These are phyloP conservation scores for Brachirus orientalis DNA, from an alignment of 2,113 vertebrate genomes.

Conservation along the genomic window DNA sequence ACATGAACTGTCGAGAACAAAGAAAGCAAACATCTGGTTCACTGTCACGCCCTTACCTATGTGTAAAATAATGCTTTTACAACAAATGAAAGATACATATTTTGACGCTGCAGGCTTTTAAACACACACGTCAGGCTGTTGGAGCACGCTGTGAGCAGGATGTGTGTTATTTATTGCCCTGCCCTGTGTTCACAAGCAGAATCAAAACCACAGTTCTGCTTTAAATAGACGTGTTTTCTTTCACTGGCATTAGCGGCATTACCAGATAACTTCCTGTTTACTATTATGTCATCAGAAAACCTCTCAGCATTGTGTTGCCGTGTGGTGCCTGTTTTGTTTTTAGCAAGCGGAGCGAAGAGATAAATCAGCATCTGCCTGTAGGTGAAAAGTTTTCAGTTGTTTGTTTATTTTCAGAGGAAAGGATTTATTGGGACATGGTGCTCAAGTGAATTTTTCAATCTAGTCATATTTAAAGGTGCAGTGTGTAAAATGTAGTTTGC, in stretches of 20 bases:
- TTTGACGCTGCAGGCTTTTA: slow-evolving; percentile 2
- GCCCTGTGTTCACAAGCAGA: slow-evolving; percentile 12
- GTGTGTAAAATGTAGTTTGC: too few species aligned
- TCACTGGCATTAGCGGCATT: slow-evolving; percentile 14
- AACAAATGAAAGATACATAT: slow-evolving; percentile 22
- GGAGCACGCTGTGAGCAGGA: slow-evolving; percentile 1
- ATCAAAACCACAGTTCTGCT: slow-evolving; percentile 22
- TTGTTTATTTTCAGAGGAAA: slow-evolving; percentile 33
- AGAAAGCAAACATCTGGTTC: slow-evolving; percentile 38
- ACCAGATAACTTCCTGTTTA: slow-evolving; percentile 23
- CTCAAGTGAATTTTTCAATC: too few species aligned
- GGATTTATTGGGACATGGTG: slow-evolving; percentile 16
- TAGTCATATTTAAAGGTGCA: too few species aligned
- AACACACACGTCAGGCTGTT: neutral
- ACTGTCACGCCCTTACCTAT: slow-evolving; percentile 14
- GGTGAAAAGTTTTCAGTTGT: slow-evolving; percentile 13
- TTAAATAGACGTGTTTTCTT: slow-evolving; percentile 34
- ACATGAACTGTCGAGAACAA: slow-evolving; percentile 38
- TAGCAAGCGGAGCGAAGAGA: slow-evolving; percentile 28
- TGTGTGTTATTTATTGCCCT: slow-evolving; percentile 26
- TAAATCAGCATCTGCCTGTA: slow-evolving; percentile 27
- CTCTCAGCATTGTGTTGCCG: too few species aligned
- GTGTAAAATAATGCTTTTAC: neutral
- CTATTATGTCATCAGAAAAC: slow-evolving; percentile 49
- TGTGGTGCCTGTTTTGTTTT: slow-evolving; percentile 18